Conservation (phyloP, 35 echinoderm and acorn worm species). For the Ophiothrix spiculata region DNA sequence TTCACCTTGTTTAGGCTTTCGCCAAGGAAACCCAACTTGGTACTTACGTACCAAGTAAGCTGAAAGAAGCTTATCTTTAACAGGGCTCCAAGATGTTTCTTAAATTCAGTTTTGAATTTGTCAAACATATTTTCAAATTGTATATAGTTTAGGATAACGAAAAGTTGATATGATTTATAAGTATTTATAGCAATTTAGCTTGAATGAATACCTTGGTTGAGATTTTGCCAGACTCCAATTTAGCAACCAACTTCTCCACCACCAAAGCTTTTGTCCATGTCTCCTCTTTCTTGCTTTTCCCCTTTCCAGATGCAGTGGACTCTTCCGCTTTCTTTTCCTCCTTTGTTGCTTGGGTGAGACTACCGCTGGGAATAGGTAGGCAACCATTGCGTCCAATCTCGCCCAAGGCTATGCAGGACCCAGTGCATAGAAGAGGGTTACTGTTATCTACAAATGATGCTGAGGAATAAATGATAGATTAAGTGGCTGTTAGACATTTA, state of each 20-base stretch:
- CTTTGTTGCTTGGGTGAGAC: slow-evolving; percentile 25
- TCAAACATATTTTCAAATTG: too few species aligned
- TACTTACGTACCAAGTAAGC: too few species aligned
- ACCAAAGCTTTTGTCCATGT: slow-evolving; percentile 57
- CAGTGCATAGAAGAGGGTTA: slow-evolving; percentile 44
- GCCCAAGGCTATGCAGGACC: slow-evolving; percentile 73
- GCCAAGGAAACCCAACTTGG: too few species aligned
- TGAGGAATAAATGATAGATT: too few species aligned
- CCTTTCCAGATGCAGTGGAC: slow-evolving; percentile 37
- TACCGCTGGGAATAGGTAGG: slow-evolving; percentile 65
- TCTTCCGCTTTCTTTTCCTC: slow-evolving; percentile 26
- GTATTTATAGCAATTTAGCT: too few species aligned
- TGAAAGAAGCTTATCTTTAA: too few species aligned
- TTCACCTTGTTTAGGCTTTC: too few species aligned
- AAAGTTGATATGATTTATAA: too few species aligned
- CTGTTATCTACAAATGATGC: slow-evolving; percentile 36
- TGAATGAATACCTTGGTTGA: slow-evolving; percentile 42
- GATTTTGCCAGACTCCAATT: slow-evolving; percentile 43
- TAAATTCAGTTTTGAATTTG: too few species aligned
- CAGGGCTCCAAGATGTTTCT: too few species aligned
- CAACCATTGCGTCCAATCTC: slow-evolving; percentile 69
- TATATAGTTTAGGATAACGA: too few species aligned
- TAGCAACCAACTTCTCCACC: slow-evolving; percentile 72
- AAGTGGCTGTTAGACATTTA: too few species aligned
- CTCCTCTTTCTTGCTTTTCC: slow-evolving; percentile 43